Conservation (phyloP, 2,888 invertebrate genomes). For the Tribolium freemani region DNA sequence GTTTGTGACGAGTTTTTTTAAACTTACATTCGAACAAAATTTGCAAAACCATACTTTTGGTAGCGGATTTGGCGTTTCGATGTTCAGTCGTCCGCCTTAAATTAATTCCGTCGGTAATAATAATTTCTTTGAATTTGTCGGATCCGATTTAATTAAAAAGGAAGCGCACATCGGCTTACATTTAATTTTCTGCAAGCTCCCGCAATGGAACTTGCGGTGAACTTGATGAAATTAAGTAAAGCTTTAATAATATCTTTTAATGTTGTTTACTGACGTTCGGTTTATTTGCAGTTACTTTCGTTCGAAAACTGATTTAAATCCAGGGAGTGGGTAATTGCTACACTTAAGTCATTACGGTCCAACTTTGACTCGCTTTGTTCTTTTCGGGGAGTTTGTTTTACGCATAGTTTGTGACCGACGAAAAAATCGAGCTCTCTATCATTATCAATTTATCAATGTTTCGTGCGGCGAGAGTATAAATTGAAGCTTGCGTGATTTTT, state of each 20-base stretch:
- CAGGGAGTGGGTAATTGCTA: slow-evolving; percentile 7
- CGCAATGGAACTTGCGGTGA: slow-evolving; percentile 34
- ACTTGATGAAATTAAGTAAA: slow-evolving; percentile 41
- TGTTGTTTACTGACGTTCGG: slow-evolving; percentile 38
- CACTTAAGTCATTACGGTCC: background rate
- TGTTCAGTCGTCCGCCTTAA: background rate
- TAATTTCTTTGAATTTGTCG: slow-evolving; percentile 28
- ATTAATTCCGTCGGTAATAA: slow-evolving; percentile 26
- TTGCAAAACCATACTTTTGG: background rate
- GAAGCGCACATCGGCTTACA: slow-evolving; percentile 32
- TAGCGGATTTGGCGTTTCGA: background rate
- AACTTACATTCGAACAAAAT: too few species aligned
- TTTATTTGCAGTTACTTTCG: slow-evolving; percentile 16
- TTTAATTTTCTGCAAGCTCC: slow-evolving; percentile 37
- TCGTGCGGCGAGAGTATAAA: slow-evolving; percentile 6
- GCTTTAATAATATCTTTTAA: slow-evolving; percentile 39
- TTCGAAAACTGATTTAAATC: slow-evolving; percentile 20
- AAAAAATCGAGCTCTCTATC: background rate
- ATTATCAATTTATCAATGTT: slow-evolving; percentile 11
- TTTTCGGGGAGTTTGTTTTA: background rate
- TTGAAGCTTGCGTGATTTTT: slow-evolving; percentile 18
- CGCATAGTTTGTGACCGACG: background rate
- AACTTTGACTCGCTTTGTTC: background rate
- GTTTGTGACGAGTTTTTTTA: too few species aligned
- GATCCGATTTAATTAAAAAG: slow-evolving; percentile 41